Evolutionary conservation across 1,140 invertebrate genomes (phyloP).

Genomic region (Sitobion miscanthi): DNA sequence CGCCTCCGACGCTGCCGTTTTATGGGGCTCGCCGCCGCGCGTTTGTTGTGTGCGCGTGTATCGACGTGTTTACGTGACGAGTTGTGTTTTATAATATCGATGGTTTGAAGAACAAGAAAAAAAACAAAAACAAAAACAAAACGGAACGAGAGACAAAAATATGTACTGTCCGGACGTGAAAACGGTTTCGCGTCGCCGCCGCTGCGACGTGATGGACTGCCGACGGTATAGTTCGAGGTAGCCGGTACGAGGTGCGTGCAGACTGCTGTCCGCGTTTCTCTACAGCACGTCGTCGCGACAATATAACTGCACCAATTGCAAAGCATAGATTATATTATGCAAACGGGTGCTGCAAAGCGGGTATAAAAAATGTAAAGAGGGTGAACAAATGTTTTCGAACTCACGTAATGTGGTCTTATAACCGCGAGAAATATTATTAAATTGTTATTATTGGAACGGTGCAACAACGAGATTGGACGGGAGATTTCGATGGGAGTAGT

Average conservation of each 20-base stretch:
- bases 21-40: background rate
- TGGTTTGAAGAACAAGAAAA: background rate
- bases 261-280: background rate
- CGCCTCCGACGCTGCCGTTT: slow-evolving; percentile 33
- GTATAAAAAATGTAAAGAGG: background rate
- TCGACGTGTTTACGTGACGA: background rate
- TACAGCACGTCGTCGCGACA: background rate
- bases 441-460: background rate
- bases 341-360: background rate
- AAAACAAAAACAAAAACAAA: slow-evolving; percentile 8
- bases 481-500: background rate
- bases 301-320: background rate
- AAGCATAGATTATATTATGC: too few relatives aligned
- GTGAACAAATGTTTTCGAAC: background rate
- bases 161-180: background rate
- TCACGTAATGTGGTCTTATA: background rate
- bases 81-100: background rate
- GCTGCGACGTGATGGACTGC: background rate
- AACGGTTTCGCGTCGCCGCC: background rate
- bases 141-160: background rate
- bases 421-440: background rate
- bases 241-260: background rate
- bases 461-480: background rate
- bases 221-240: background rate
- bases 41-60: background rate